Percentiles rank a stretch among this genome's conserved stretches.
Conservation (phyloP, 1,140 invertebrate genomes). For the Papilio dardanus region DNA sequence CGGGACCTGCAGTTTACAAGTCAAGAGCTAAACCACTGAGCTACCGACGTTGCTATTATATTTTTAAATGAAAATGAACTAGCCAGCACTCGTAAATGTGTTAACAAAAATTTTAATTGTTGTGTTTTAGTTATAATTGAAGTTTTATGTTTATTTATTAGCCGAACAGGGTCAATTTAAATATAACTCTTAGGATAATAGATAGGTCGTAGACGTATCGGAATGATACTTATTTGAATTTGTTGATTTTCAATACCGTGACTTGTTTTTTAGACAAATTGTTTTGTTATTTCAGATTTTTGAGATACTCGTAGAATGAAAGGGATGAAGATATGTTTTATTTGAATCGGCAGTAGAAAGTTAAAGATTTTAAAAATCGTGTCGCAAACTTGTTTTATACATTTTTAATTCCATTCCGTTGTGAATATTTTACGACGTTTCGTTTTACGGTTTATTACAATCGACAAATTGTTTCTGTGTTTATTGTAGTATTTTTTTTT, state of each 20-base stretch:
- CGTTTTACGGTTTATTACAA: not conserved
- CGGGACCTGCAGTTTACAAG: too few species aligned
- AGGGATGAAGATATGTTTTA: not conserved
- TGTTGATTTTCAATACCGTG: not conserved
- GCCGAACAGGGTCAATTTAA: not conserved
- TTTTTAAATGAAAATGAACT: not conserved
- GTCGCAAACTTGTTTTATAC: not conserved
- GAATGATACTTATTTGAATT: not conserved
- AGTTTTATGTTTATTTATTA: too few species aligned
- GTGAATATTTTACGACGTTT: conserved; percentile 1
- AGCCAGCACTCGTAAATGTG: not conserved
- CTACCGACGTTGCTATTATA: not conserved
- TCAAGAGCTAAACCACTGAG: too few species aligned
- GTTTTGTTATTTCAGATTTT: not conserved
- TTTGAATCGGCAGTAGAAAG: not conserved
- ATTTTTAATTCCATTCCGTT: not conserved
- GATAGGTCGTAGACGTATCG: not conserved
- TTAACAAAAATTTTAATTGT: not conserved
- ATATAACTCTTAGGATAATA: not conserved
- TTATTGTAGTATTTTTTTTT: not conserved
- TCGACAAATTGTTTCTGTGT: not conserved
- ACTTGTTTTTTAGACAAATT: too few species aligned
- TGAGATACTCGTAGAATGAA: not conserved
- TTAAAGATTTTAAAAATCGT: not conserved
- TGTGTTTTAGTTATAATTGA: too few species aligned